Evolutionary conservation across 2,113 vertebrate genomes (phyloP), one percentile per base, ranked within the genome.

Genomic region (Solea senegalensis): DNA sequence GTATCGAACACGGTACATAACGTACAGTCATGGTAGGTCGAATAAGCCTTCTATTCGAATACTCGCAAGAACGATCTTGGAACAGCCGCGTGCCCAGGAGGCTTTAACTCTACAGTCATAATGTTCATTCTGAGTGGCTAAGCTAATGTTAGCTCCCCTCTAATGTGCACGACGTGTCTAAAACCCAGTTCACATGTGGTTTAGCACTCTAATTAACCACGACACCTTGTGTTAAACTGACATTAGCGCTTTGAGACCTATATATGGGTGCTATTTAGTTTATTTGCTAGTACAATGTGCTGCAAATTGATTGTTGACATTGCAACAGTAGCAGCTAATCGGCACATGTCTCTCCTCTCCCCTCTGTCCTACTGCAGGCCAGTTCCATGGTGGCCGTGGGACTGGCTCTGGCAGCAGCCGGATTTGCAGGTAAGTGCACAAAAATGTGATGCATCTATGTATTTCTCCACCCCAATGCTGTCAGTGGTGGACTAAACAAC

Each of bases 301-400:
- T 1, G 5, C 34, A 16, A 1, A 8, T 14, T 10, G 14, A 5
- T 3, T 75, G 54, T 74, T 75, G 50, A 61, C 69, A 45, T 39
- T 56, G 13, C 10, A 13, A 0, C 6, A 3, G 9, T 4, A 9
- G 15, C 1, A 39, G 4, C 28, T 55, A 49, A 8, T n/a, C 7
- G 43, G 12, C 45, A 21, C 7, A 0, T 56, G 16, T 4, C 26
- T 54, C 26, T 39, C 27, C 8, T 43, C 0, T 43, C 4, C 1
- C 15, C 7, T 41, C 9, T 55, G 5, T 65, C 7, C 14, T 2
- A 41, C 8, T 39, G 1, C 76, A 98, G 97, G 96, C 96, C 74
- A 90, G 95, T 70, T 95, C 95, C 4, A 65, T 96, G 94, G 95
- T 97, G 90, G 97, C 95, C 3, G 95, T 94, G 71, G 97, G 96